phyloP scores from a whole-genome alignment of 2,113 vertebrate genomes.

The Oryzias celebensis region DNA sequence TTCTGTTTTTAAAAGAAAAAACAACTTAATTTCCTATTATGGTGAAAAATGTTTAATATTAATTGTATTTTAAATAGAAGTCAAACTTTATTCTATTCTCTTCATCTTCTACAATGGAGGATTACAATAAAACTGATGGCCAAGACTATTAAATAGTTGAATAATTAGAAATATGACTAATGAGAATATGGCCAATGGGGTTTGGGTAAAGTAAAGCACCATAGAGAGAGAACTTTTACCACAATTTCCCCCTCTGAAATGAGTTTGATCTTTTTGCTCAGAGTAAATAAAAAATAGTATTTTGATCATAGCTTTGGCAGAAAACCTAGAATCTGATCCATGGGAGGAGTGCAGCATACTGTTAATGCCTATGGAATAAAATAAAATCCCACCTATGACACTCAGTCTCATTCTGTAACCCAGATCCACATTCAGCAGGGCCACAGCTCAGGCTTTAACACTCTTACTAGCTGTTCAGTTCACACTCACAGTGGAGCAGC shows the following conservation, averaged over 20 bases:
- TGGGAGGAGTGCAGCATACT: constrained; percentile 48
- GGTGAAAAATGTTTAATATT: no score
- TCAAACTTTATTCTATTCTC: no score
- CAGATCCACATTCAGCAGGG: constrained; percentile 75
- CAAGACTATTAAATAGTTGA: neutral
- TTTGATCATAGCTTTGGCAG: constrained; percentile 49
- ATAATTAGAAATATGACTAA: neutral
- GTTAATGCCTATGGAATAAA: constrained; percentile 57
- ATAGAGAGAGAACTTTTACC: neutral
- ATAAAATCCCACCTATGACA: constrained; percentile 46
- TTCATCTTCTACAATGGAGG: no score
- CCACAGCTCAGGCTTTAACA: constrained; percentile 54
- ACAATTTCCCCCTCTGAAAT: constrained; percentile 14
- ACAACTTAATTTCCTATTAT: no score
- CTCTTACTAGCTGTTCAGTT: constrained; percentile 70
- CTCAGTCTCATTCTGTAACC: constrained; percentile 62
- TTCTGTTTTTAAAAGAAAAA: no score
- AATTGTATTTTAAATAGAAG: no score
- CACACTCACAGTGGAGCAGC: constrained; percentile 61
- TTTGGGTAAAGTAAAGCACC: neutral
- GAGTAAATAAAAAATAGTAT: constrained; percentile 33
- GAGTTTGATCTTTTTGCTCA: constrained; percentile 41
- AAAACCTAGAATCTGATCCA: constrained; percentile 58
- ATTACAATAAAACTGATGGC: neutral
- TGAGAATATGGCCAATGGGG: neutral